A percentile compares a stretch with the other conserved stretches of the same genome.
Conservation (phyloP, 2,888 invertebrate genomes). For the Drosophila flavopinicola region DNA sequence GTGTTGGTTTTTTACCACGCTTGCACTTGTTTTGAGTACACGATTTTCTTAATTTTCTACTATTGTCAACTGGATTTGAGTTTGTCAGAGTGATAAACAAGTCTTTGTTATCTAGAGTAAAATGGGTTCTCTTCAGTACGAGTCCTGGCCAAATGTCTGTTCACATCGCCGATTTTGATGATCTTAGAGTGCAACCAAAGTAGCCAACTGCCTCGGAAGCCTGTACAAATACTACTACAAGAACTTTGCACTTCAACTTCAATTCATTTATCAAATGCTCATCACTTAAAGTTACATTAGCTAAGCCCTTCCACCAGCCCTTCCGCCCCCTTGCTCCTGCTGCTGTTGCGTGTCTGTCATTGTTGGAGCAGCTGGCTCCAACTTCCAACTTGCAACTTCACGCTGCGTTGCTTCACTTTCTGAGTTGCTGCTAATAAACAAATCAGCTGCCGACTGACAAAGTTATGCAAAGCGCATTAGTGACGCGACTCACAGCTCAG, state of each 20-base stretch:
- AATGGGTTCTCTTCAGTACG: too few species aligned
- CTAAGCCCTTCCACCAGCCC: not conserved
- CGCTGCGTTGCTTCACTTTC: constrained; percentile 12
- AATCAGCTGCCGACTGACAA: constrained; percentile 54
- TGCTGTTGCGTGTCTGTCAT: not conserved
- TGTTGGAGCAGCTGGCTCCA: constrained; percentile 36
- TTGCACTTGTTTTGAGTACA: too few species aligned
- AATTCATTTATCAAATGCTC: constrained; percentile 57
- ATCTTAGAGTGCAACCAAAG: not conserved
- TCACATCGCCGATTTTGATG: not conserved
- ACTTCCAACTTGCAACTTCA: constrained; percentile 25
- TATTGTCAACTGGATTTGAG: too few species aligned
- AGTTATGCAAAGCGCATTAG: constrained; percentile 66
- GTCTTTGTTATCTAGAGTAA: too few species aligned
- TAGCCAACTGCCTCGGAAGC: not conserved
- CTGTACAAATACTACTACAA: constrained; percentile 14
- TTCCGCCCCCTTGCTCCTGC: too few species aligned
- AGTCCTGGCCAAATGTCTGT: too few species aligned
- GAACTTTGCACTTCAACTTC: constrained; percentile 39
- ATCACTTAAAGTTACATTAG: constrained; percentile 28
- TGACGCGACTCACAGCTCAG: constrained; percentile 6
- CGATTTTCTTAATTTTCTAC: too few species aligned
- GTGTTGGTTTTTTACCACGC: too few species aligned
- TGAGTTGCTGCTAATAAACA: constrained; percentile 43
- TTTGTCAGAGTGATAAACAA: too few species aligned